Conservation (phyloP, 2,113 vertebrate species). For the Cyprinodon brontotheroides region DNA sequence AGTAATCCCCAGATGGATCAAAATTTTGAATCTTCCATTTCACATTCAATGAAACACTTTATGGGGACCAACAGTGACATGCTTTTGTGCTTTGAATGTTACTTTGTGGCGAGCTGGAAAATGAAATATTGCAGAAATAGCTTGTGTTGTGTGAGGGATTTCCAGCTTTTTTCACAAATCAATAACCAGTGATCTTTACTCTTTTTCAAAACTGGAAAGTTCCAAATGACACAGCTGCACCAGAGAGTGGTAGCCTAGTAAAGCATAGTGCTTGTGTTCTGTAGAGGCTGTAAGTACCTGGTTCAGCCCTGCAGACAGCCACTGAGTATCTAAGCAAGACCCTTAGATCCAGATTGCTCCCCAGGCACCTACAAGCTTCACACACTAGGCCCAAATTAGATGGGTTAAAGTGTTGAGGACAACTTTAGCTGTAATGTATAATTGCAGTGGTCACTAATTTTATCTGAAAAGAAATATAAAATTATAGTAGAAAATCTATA, state of each 20-base stretch:
- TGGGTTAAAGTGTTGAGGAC: no score
- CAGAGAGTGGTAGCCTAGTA: neutral
- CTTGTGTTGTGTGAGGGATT: neutral
- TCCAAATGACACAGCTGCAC: neutral
- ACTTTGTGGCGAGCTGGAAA: neutral
- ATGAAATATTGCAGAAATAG: neutral
- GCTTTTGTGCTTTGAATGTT: neutral
- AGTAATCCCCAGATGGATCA: neutral
- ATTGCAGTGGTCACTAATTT: no score
- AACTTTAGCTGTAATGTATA: no score
- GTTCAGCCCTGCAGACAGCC: no score
- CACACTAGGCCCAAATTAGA: no score
- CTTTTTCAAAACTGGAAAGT: neutral
- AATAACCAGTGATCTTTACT: neutral
- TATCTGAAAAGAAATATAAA: no score
- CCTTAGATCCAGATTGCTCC: no score
- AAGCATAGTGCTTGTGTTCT: no score
- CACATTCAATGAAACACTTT: neutral
- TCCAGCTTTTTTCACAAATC: neutral
- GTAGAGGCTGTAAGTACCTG: no score
- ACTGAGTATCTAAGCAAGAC: no score
- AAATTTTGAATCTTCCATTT: neutral
- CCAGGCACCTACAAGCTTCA: no score
- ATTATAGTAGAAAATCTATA: no score
- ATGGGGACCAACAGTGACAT: neutral